Conservation (phyloP, 1,140 invertebrate species). For the Heliconius nattereri region DNA sequence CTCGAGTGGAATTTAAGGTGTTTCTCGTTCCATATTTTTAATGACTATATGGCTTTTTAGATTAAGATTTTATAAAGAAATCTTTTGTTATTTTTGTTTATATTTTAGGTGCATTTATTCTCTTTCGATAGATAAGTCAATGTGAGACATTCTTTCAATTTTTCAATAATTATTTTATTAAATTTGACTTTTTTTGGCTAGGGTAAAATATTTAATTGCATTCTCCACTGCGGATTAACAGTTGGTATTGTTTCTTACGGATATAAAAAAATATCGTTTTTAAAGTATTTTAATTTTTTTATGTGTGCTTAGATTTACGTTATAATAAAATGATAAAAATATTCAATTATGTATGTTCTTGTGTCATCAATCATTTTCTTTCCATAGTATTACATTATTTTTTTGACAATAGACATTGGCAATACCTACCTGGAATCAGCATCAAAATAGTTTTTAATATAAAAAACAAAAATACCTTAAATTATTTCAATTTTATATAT, state of each 20-base stretch:
- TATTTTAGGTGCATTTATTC: background rate
- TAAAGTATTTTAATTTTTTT: background rate
- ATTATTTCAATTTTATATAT: no score
- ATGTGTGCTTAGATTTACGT: background rate
- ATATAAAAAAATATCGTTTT: background rate
- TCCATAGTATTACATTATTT: background rate
- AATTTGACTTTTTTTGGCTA: background rate
- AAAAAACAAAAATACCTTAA: no score
- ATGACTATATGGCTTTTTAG: slow-evolving; percentile 15
- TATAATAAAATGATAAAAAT: background rate
- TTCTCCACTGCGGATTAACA: slow-evolving; percentile 38
- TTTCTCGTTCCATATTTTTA: slow-evolving; percentile 56
- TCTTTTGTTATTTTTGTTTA: background rate
- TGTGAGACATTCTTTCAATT: no score
- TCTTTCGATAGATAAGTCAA: background rate
- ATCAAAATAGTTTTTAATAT: background rate
- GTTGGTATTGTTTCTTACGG: slow-evolving; percentile 62
- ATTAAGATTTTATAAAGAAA: slow-evolving; percentile 7
- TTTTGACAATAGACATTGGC: slow-evolving; percentile 40
- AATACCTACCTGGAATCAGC: slow-evolving; percentile 17
- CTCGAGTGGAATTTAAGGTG: slow-evolving; percentile 58
- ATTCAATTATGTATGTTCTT: background rate
- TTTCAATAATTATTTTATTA: no score
- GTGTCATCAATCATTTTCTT: background rate
- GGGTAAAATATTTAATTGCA: slow-evolving; percentile 30